Conservation (phyloP, 2,888 invertebrate genomes). For the Cataglyphis albicans region DNA sequence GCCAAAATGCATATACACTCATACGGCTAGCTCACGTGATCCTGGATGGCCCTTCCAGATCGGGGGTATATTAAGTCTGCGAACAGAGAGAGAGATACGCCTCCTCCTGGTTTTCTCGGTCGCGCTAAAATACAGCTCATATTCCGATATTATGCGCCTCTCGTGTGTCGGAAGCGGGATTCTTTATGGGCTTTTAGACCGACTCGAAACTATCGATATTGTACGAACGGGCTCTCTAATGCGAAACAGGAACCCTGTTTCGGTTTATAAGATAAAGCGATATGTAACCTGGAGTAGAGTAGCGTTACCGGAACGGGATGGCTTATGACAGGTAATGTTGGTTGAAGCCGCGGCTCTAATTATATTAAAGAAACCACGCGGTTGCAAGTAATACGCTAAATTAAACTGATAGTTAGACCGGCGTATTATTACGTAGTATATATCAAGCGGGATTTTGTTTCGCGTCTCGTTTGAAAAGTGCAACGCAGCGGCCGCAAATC, state of each 20-base stretch:
- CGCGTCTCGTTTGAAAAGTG: slow-evolving; percentile 17
- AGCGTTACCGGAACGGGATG: neutral
- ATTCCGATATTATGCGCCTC: slow-evolving; percentile 75
- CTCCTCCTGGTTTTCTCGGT: slow-evolving; percentile 23
- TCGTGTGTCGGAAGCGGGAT: slow-evolving; percentile 68
- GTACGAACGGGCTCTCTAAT: neutral
- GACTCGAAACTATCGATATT: slow-evolving; percentile 59
- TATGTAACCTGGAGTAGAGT: slow-evolving; percentile 5
- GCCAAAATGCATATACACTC: slow-evolving; percentile 23
- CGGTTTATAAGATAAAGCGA: slow-evolving; percentile 23
- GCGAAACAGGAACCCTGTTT: slow-evolving; percentile 39
- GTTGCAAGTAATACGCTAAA: neutral
- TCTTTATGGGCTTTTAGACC: slow-evolving; percentile 74
- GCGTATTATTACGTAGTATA: slow-evolving; percentile 12
- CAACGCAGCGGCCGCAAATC: slow-evolving; percentile 1
- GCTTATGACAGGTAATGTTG: neutral
- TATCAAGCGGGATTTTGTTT: neutral
- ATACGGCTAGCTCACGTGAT: neutral
- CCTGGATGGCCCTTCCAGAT: slow-evolving; percentile 7
- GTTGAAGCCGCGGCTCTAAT: neutral
- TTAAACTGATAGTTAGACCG: neutral
- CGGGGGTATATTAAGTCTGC: slow-evolving; percentile 22
- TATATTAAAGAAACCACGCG: neutral
- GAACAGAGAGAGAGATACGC: slow-evolving; percentile 26
- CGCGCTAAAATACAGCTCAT: slow-evolving; percentile 76